Conservation (phyloP, 2,113 vertebrate species). For the Macheiramphus alcinus region DNA sequence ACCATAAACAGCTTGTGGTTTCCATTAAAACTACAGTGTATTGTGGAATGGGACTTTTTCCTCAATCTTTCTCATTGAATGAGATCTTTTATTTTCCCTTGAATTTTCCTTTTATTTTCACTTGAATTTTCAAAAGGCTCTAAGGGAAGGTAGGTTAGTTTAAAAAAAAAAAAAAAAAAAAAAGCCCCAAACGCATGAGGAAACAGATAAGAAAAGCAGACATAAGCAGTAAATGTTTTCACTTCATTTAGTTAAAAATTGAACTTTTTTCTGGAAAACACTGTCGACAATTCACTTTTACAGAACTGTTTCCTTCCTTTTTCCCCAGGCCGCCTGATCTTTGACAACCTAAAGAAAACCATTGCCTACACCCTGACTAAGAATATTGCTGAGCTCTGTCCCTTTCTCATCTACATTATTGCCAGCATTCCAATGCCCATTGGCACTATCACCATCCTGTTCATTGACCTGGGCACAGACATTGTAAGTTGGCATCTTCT, state of each 20-base stretch:
- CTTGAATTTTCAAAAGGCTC: not conserved
- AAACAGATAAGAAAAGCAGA: not conserved
- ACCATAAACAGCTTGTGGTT: not conserved
- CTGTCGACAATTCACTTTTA: not conserved
- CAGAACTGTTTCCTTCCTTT: not conserved
- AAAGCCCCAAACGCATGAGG: not conserved
- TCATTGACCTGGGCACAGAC: constrained; percentile 82
- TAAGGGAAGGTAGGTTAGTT: not conserved
- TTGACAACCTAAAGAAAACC: constrained; percentile 83
- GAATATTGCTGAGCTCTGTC: constrained; percentile 82
- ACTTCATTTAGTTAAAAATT: not conserved
- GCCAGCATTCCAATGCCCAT: constrained; percentile 77
- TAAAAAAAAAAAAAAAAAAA: not conserved
- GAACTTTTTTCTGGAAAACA: not conserved
- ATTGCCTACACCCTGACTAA: constrained; percentile 83
- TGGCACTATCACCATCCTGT: constrained; percentile 81
- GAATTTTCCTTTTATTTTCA: not conserved
- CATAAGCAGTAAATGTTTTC: not conserved
- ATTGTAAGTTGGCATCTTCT: constrained; percentile 68
- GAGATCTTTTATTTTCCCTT: not conserved
- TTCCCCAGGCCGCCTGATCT: constrained; percentile 78
- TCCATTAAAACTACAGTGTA: not conserved
- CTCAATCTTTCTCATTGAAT: not conserved
- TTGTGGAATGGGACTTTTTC: rapidly evolving
- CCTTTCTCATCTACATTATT: constrained; percentile 80